phyloP scores from a whole-genome alignment of 30 jellyfish, hydroid and myxozoan species.

The Nemopilema nomurai region DNA sequence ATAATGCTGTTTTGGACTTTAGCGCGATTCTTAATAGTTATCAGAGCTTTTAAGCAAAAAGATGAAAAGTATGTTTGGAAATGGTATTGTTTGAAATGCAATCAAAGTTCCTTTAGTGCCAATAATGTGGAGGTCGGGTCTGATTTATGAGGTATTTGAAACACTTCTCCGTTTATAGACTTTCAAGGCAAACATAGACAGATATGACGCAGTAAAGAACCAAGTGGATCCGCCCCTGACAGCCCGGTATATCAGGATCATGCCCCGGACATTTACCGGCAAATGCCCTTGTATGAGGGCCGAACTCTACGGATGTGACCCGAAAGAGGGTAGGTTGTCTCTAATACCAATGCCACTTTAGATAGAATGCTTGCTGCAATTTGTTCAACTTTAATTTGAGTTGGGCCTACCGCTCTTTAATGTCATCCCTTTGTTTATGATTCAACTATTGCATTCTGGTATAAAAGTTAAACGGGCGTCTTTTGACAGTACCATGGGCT shows the following conservation, averaged over 20 bases:
- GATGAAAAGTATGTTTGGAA: too few relatives aligned
- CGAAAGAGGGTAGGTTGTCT: slow-evolving; percentile 76
- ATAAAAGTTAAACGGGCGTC: too few relatives aligned
- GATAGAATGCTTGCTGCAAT: not conserved
- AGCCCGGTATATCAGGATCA: slow-evolving; percentile 73
- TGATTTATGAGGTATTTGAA: not conserved
- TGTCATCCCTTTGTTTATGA: too few relatives aligned
- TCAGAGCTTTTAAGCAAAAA: too few relatives aligned
- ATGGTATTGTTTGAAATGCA: too few relatives aligned
- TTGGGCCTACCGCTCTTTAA: too few relatives aligned
- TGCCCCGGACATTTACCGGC: slow-evolving; percentile 60
- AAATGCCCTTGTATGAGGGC: slow-evolving; percentile 74
- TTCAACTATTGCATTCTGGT: too few relatives aligned
- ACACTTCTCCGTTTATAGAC: slow-evolving; percentile 17
- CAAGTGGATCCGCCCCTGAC: slow-evolving; percentile 67
- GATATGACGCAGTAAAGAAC: slow-evolving; percentile 51
- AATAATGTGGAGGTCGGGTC: not conserved
- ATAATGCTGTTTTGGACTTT: too few relatives aligned
- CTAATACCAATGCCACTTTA: too few relatives aligned
- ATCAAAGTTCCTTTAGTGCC: not conserved
- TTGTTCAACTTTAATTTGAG: not conserved
- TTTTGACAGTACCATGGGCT: too few relatives aligned
- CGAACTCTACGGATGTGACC: slow-evolving; percentile 86
- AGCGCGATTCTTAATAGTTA: too few relatives aligned
- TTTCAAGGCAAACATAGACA: slow-evolving; percentile 50